phyloP scores from a whole-genome alignment of 2,888 invertebrate genomes.

The Dendrolimus pini region DNA sequence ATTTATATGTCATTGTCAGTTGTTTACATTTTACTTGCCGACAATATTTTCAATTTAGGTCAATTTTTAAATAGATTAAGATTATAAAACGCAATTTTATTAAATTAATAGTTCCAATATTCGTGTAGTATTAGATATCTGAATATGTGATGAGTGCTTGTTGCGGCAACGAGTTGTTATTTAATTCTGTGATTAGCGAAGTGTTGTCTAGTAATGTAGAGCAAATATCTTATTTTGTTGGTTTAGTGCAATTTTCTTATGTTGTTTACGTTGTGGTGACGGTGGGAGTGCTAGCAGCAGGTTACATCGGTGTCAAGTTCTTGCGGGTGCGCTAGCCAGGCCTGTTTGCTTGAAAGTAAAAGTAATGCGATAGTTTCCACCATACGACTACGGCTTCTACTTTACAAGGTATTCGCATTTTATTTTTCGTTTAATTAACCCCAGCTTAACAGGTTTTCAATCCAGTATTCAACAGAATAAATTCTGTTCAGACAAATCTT shows the following conservation, averaged over 20 bases:
- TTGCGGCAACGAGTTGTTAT: slow-evolving; percentile 62
- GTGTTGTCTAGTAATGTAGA: slow-evolving; percentile 51
- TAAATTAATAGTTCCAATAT: slow-evolving; percentile 20
- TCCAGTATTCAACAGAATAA: not conserved
- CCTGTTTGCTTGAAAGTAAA: slow-evolving; percentile 32
- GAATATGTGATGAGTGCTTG: slow-evolving; percentile 65
- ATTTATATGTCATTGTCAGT: slow-evolving; percentile 43
- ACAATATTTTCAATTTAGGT: slow-evolving; percentile 36
- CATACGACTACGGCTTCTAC: slow-evolving; percentile 24
- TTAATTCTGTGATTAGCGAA: slow-evolving; percentile 57
- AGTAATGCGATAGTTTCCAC: slow-evolving; percentile 32
- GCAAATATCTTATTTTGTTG: slow-evolving; percentile 42
- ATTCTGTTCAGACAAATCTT: too few relatives aligned
- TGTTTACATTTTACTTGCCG: slow-evolving; percentile 48
- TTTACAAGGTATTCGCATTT: slow-evolving; percentile 34
- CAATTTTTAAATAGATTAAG: slow-evolving; percentile 35
- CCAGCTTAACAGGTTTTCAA: not conserved
- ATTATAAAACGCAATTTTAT: slow-evolving; percentile 10
- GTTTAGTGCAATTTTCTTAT: slow-evolving; percentile 38
- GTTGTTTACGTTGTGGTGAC: slow-evolving; percentile 34
- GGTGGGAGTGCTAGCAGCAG: slow-evolving; percentile 26
- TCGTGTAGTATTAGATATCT: slow-evolving; percentile 15
- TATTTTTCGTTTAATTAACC: slow-evolving; percentile 4
- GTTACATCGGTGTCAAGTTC: slow-evolving; percentile 24
- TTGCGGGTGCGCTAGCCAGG: slow-evolving; percentile 18